Base-by-base conservation (phyloP, 2,113 vertebrate genomes). In the Toxotes jaculatrix region DNA sequence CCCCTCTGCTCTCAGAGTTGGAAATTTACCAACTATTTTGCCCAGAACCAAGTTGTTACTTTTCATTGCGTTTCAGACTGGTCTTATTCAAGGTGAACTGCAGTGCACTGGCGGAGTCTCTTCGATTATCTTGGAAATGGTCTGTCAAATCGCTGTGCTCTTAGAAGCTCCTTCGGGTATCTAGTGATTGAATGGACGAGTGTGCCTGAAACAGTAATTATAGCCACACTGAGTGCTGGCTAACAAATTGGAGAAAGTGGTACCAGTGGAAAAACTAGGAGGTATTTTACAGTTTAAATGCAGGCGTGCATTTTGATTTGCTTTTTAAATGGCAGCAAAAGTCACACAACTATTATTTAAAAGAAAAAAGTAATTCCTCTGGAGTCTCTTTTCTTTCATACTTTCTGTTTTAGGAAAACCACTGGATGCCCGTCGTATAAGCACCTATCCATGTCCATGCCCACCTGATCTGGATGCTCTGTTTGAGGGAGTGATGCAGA, bases 401-500 rank as follows among this genome's bases (percentile, higher is more conserved):
- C 27, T 86, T 63, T 83, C 5, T 12, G 4, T 76, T 86, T 78
- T 67, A 98, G 97, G 86, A 27, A 88, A 93, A 47, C 85, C 96
- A 0, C 0, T 97, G 71, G 93, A 75, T 38, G 82, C 90, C 8
- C 95, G 94, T 17, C 94, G 97, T 60, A 83, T 98, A 45, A 95
- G 94, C 87, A 92, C 87, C 14, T 91, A 57, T 45, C 43, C 91
- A 0, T 83, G 96, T 23, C 94, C 89, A 1, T 79, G 62, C 4
- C 3, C 93, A 43, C 79, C 95, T 42, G 80, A 96, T 76, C 66
- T 93, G 88, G 96, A 96, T 5, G 47, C 57, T 5, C 55, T 98
- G 21, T 95, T 98, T 78, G 89, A 83, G 0, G 89, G 76, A 0
- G 95, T 87, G 11, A 72, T 96, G 0, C 42, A 21, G 55, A 94